Evolutionary conservation across 2,797 vertebrate genomes (phyloP).

Genomic region (Phrynocephalus forsythii): DNA sequence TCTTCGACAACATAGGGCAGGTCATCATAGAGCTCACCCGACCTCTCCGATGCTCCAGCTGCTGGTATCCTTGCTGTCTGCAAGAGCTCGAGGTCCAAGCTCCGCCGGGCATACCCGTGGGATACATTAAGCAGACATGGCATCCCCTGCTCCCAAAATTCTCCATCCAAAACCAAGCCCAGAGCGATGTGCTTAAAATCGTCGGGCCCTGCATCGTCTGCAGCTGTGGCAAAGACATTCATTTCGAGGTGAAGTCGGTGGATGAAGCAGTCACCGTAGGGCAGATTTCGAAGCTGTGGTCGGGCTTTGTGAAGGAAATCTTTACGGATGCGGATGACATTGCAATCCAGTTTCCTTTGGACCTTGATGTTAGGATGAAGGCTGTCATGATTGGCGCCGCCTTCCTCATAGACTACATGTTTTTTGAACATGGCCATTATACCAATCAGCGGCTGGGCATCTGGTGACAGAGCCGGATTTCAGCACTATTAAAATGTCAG

Average conservation of each 20-base stretch:
- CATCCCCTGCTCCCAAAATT: slow-evolving; percentile 89
- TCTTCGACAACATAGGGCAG: slow-evolving; percentile 83
- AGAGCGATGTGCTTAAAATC: slow-evolving; percentile 83
- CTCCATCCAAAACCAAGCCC: slow-evolving; percentile 85
- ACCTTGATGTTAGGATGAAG: slow-evolving; percentile 29
- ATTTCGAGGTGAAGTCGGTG: slow-evolving; percentile 87
- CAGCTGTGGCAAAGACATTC: slow-evolving; percentile 86
- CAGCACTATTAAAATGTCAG: not conserved
- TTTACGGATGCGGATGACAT: not conserved
- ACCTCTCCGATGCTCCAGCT: slow-evolving; percentile 85
- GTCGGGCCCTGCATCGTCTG: slow-evolving; percentile 87
- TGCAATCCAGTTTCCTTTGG: not conserved
- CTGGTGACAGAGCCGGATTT: not conserved
- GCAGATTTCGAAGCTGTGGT: slow-evolving; percentile 7
- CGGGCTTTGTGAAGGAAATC: not conserved
- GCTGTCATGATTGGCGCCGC: not conserved
- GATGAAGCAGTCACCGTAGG: not conserved
- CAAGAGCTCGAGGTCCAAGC: slow-evolving; percentile 92
- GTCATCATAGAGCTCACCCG: slow-evolving; percentile 84
- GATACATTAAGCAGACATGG: slow-evolving; percentile 90
- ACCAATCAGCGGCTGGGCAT: not conserved
- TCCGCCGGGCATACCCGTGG: slow-evolving; percentile 87
- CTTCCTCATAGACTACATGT: slow-evolving; percentile 26
- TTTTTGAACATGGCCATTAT: not conserved
- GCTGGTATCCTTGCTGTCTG: slow-evolving; percentile 86